phyloP scores from a whole-genome alignment of 2,888 invertebrate genomes.

The Ectemnius cavifrons region DNA sequence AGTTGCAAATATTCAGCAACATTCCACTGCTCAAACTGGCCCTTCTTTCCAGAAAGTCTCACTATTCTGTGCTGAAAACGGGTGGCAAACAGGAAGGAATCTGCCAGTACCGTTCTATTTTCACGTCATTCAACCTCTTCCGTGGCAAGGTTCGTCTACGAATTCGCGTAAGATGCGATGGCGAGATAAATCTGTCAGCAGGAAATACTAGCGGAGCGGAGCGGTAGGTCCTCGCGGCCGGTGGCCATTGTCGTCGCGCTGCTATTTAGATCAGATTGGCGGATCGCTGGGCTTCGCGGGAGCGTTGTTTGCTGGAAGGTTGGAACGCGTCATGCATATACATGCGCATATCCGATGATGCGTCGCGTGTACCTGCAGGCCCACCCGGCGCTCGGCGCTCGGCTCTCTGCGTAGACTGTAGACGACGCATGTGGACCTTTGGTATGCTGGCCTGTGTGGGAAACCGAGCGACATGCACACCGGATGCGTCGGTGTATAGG shows the following conservation, averaged over 20 bases:
- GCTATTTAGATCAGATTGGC: conserved; percentile 70
- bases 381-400: too few relatives aligned
- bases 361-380: conserved; percentile 34
- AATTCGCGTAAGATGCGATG: conserved; percentile 12
- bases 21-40: too few relatives aligned
- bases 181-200: conserved; percentile 14
- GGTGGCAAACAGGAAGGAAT: conserved; percentile 59
- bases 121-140: conserved; percentile 55
- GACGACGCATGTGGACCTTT: conserved; percentile 20
- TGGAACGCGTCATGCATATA: conserved; percentile 53
- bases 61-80: neutral
- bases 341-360: conserved; percentile 47
- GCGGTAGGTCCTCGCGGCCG: conserved; percentile 16
- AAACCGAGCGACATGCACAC: conserved; percentile 46
- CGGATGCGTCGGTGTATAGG: conserved; percentile 44
- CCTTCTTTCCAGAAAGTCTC: too few relatives aligned
- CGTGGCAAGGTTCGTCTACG: neutral
- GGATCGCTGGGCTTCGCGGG: conserved; percentile 52
- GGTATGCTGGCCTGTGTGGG: conserved; percentile 34
- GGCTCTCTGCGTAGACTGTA: conserved; percentile 20
- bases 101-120: conserved; percentile 60
- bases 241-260: conserved; percentile 50
- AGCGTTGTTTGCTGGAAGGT: conserved; percentile 63
- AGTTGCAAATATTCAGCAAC: too few relatives aligned
- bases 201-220: conserved; percentile 22